phyloP scores from a whole-genome alignment of 1,140 invertebrate species.

The Manduca sexta region DNA sequence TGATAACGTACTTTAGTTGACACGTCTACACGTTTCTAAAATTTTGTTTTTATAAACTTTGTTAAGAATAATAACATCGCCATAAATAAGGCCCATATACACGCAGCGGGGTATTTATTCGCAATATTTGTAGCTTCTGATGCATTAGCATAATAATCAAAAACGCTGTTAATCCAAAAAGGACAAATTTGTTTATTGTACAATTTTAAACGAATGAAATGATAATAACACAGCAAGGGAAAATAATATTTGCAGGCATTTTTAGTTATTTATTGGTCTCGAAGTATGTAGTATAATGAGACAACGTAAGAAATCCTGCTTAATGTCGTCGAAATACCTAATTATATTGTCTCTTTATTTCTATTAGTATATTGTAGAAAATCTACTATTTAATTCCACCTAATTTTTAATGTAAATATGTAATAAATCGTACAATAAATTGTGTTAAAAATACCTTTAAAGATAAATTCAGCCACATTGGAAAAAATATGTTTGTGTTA shows the following conservation, averaged over 20 bases:
- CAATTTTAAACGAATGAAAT: no score
- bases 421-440: not conserved
- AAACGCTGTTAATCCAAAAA: not conserved
- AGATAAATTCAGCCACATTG: constrained; percentile 1
- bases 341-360: no score
- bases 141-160: constrained; percentile 27
- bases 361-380: no score
- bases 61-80: constrained; percentile 10
- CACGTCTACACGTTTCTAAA: not conserved
- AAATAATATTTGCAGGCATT: no score
- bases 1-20: not conserved
- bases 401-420: no score
- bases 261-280: no score
- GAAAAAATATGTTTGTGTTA: constrained; percentile 11
- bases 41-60: constrained; percentile 1
- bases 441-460: constrained; percentile 3
- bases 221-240: no score
- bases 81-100: constrained; percentile 21
- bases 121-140: constrained; percentile 25
- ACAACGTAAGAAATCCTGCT: no score
- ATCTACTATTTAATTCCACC: no score
- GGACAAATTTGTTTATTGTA: no score
- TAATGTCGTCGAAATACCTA: no score
- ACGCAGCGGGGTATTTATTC: constrained; percentile 28
- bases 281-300: no score